These are phyloP conservation scores for Gambusia yucatana DNA, from an alignment of 2,797 vertebrate species.

Conservation along the genomic window DNA sequence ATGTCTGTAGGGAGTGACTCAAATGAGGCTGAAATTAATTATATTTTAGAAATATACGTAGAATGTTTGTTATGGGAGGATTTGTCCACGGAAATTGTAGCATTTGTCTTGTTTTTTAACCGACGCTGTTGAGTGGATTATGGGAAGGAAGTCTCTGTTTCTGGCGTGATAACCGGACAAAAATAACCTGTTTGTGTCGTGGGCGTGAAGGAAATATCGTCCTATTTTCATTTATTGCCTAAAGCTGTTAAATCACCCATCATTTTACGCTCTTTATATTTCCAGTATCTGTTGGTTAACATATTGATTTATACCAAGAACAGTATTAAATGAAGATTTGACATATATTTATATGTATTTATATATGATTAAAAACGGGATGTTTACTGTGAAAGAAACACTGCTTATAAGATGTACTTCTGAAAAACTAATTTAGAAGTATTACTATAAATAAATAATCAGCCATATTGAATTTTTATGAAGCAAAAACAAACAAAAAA, in stretches of 20 bases:
- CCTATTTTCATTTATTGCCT: not conserved
- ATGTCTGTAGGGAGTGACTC: accelerated
- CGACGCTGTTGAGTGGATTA: conserved; percentile 63
- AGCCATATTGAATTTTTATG: not conserved
- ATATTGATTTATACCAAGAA: not conserved
- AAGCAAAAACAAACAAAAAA: not conserved
- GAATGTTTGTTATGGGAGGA: conserved; percentile 5
- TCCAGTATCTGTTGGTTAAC: not conserved
- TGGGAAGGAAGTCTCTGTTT: conserved; percentile 59
- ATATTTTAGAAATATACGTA: not conserved
- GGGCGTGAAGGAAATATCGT: too few species aligned
- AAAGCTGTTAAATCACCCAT: not conserved
- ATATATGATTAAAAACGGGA: not conserved
- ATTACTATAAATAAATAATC: not conserved
- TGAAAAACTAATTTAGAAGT: not conserved
- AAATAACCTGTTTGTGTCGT: conserved; percentile 5
- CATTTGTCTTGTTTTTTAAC: not conserved
- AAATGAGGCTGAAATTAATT: accelerated
- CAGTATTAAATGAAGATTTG: not conserved
- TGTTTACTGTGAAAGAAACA: not conserved
- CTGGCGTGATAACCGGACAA: conserved; percentile 11
- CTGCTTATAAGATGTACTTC: not conserved
- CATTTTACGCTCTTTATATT: not conserved
- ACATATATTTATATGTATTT: not conserved
- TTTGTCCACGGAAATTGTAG: conserved; percentile 31